Evolutionary conservation across 2,797 vertebrate genomes (phyloP), one percentile per base, ranked within the genome.

Genomic region (Microctenopoma stevenorrisi): DNA sequence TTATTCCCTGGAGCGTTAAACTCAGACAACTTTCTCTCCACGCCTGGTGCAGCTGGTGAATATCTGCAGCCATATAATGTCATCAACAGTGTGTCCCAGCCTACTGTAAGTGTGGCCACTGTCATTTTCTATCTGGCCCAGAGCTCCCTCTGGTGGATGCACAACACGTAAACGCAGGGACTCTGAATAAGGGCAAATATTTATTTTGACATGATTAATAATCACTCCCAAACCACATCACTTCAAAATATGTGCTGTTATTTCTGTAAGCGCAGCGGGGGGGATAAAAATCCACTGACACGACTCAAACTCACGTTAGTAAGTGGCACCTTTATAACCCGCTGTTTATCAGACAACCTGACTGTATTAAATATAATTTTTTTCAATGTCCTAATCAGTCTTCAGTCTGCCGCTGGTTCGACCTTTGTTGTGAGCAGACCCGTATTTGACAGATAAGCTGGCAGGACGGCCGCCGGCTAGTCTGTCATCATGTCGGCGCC

Each of bases 401-500:
- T 18, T 68, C 22, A 48, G 47, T 49, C 11, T 58, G 42, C 57
- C 33, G 9, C 35, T 14, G 60, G 40, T 50, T 66, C 42, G 55
- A 43, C 44, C 3, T 64, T 4, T 14, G 7, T 58, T 5, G 26
- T 49, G 22, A 53, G 63, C 2, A 0, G 72, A 49, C 28, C 30
- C 74, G 58, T 38, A 50, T 54, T 48, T 43, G 52, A 75, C 50
- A 54, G 35, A 63, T 71, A 5, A 18, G 48, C 58, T 3, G 53
- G 38, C 18, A 30, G 28, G 50, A n/a, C 1, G 4, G 9, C 0
- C 14, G 65, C 35, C 2, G 15, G 44, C 56, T 86, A 94, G 0
- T 94, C 92, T 0, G 93, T 96, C 95, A 99, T 94, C 98, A 99
- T 99, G 63, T 94, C 92, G 0, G 96, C 95, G 22, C 96, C 98